Percentiles rank a stretch among this genome's conserved stretches.
Evolutionary conservation across 2,797 vertebrate species (phyloP).

Genomic region (Urocyon cinereoargenteus): DNA sequence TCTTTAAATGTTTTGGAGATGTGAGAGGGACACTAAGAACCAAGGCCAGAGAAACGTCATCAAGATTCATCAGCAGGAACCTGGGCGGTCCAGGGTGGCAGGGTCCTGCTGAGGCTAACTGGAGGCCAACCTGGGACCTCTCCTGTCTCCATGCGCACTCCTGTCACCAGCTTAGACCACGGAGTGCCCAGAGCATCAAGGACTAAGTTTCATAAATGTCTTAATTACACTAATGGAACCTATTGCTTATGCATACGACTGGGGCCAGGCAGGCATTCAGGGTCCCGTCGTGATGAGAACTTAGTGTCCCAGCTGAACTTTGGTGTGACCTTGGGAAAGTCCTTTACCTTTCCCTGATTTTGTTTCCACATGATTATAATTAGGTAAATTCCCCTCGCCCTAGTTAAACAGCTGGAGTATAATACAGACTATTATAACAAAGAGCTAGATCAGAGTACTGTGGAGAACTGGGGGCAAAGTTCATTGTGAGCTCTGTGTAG

Average conservation of each 20-base stretch:
- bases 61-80: neutral
- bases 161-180: neutral
- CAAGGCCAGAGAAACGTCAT: neutral
- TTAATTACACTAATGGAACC: neutral
- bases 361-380: neutral
- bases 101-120: neutral
- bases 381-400: neutral
- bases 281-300: neutral
- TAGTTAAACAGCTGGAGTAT: neutral
- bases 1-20: neutral
- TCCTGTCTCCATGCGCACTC: neutral
- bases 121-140: neutral
- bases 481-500: neutral
- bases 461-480: neutral
- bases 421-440: neutral
- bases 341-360: neutral
- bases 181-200: neutral
- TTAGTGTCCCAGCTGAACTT: neutral
- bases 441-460: neutral
- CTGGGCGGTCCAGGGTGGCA: accelerated
- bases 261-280: neutral
- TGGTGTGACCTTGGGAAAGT: neutral
- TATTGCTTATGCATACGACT: neutral
- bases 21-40: neutral
- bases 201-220: neutral